Base-by-base conservation (phyloP, 2,797 vertebrate genomes). In the Myoxocephalus aenaeus region DNA sequence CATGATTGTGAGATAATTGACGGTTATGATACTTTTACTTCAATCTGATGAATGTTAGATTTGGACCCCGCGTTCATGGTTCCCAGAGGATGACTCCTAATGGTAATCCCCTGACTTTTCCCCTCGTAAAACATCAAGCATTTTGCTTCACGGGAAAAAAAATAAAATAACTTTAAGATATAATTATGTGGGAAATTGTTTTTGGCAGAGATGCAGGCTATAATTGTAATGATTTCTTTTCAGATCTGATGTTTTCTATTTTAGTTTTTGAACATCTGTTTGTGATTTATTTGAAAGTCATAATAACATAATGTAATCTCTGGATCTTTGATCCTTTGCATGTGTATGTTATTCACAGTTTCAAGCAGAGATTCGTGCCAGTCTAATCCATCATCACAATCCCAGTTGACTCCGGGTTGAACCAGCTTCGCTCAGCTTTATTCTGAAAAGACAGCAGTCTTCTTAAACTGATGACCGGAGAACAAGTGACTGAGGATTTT, bases 391-490 rank as follows among this genome's bases (percentile, higher is more conserved):
- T 57, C 72, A 48, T 63, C 6, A 34, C 20, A 70, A 71, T 40
- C 72, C 51, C 20, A 63, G 58, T 40, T 7, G 63, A 29, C 44
- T 61, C 9, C 40, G 48, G 14, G 38, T 44, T 27, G 42, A 63
- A 75, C 22, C 67, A 40, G 66, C 44, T 22, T 67, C n/a, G 32
- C 22, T 53, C 53, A 34, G 64, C 64, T 59, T 70, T 68, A 54
- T 70, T 85, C 78, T 77, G 56, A 75, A 18, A 50, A 75, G 68
- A 34, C 53, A 75, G 76, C 79, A 65, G 42, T 73, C 77, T 73
- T 73, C 78, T 73, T 34, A 84, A 76, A 74, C 63, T 73, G 81
- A 84, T 79, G 77, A 79, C 44, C 44, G 9, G 25, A 64, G 65
- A 83, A 58, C 27, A 67, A 70, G 27, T 7, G 17, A 79, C 36